A percentile compares a stretch with the other conserved stretches of the same genome.
phyloP scores from a whole-genome alignment of 2,113 vertebrate species.

The Saccopteryx leptura region DNA sequence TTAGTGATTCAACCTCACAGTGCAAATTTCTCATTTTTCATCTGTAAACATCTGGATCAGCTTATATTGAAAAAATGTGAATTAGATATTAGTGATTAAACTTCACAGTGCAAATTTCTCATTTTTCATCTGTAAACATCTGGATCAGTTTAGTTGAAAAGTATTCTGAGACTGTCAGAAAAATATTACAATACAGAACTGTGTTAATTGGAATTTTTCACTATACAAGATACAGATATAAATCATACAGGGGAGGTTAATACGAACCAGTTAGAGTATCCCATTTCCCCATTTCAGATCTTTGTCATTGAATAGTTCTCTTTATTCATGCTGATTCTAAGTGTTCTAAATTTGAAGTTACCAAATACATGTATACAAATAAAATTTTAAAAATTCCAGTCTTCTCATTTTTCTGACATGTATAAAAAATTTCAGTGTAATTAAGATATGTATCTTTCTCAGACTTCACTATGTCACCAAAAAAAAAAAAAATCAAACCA shows the following conservation, averaged over 20 bases:
- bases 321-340: constrained; percentile 59
- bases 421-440: constrained; percentile 47
- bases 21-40: constrained; percentile 57
- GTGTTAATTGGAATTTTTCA: constrained; percentile 13
- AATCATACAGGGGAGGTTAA: background rate
- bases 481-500: background rate
- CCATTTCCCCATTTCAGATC: background rate
- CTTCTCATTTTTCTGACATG: constrained; percentile 36
- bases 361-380: constrained; percentile 62
- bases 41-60: constrained; percentile 2
- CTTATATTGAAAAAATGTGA: constrained; percentile 66
- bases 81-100: background rate
- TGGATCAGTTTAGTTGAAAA: constrained; percentile 47
- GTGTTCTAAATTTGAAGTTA: constrained; percentile 67
- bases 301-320: background rate
- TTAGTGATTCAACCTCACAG: background rate
- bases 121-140: constrained; percentile 54
- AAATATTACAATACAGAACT: background rate
- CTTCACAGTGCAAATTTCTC: constrained; percentile 42
- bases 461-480: background rate
- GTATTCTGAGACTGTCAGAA: constrained; percentile 55
- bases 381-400: constrained; percentile 59
- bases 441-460: constrained; percentile 12
- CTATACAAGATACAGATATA: background rate
- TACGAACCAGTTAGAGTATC: constrained; percentile 11